phyloP scores from a whole-genome alignment of 2,797 vertebrate species.

The Crotalus adamanteus region DNA sequence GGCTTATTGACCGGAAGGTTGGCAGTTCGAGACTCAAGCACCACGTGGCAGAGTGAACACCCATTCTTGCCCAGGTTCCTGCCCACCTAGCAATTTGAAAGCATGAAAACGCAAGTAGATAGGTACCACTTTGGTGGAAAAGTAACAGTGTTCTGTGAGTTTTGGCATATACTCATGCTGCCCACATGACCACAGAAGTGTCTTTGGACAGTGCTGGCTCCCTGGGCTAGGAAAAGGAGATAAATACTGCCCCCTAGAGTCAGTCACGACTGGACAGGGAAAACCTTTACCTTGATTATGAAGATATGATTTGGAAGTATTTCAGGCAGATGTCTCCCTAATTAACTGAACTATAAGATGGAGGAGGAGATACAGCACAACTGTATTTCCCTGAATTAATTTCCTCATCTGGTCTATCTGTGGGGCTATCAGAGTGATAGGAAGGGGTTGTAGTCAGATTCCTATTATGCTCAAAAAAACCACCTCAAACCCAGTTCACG shows the following conservation, averaged over 20 bases:
- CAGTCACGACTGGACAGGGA: neutral
- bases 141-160: neutral
- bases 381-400: neutral
- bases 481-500: neutral
- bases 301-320: neutral
- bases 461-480: neutral
- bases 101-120: neutral
- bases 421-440: neutral
- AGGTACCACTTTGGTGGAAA: neutral
- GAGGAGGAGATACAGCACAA: neutral
- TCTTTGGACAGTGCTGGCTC: neutral
- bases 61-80: neutral
- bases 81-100: neutral
- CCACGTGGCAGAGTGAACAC: too few species aligned
- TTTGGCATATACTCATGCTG: neutral
- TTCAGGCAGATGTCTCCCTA: neutral
- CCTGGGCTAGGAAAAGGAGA: neutral
- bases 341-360: neutral
- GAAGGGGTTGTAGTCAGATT: neutral
- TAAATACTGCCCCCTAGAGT: neutral
- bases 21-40: too few species aligned
- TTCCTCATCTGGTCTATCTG: neutral
- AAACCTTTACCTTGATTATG: neutral
- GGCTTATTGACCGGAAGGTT: neutral
- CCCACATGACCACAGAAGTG: neutral